A percentile compares a stretch with the other conserved stretches of the same genome.
Conservation (phyloP, 2,113 vertebrate genomes). For the Mohoua ochrocephala region DNA sequence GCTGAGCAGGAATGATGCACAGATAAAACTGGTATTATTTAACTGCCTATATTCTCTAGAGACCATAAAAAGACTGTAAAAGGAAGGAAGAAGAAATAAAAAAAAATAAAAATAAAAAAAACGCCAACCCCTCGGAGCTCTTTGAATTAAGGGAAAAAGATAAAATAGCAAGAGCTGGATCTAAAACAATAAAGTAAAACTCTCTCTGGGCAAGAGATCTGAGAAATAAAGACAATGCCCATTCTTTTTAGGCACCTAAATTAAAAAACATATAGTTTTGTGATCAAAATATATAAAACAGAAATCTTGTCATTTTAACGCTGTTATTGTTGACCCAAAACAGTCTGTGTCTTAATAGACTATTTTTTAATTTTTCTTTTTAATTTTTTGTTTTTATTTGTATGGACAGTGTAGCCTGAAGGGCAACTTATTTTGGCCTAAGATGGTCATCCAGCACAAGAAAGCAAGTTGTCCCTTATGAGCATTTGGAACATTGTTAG, state of each 20-base stretch:
- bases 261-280: not conserved
- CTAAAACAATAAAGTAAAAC: slow-evolving; percentile 47
- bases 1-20: not conserved
- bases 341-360: not conserved
- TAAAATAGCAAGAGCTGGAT: not conserved
- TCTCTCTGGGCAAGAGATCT: slow-evolving; percentile 12
- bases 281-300: not conserved
- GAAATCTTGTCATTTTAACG: not conserved
- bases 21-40: not conserved
- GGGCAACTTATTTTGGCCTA: not conserved
- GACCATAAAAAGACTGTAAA: slow-evolving; percentile 5
- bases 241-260: not conserved
- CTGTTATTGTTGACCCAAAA: not conserved
- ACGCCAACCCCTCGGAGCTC: not conserved
- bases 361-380: not conserved
- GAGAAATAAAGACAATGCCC: not conserved
- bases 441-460: not conserved
- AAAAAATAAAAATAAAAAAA: not conserved
- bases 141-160: slow-evolving; percentile 51
- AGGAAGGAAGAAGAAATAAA: not conserved
- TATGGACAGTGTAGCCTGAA: not conserved
- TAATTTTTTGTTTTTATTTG: not conserved
- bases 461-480: not conserved
- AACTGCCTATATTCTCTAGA: not conserved
- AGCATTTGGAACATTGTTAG: not conserved